A percentile compares a stretch with the other conserved stretches of the same genome.
Conservation (phyloP, 2,888 invertebrate genomes). For the Dasysyrphus tricinctus region DNA sequence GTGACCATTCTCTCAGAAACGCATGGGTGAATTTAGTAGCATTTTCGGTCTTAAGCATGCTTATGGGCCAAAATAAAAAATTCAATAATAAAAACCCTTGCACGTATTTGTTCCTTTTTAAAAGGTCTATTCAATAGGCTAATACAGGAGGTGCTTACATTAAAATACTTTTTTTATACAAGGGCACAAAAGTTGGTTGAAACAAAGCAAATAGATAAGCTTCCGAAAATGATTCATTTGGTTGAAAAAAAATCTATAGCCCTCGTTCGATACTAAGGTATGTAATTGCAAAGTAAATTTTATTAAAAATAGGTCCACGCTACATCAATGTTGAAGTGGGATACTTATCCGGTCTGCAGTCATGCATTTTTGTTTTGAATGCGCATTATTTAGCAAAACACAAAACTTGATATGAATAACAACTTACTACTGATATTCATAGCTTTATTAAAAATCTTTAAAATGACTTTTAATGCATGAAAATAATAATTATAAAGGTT, state of each 20-base stretch:
- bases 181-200: no score
- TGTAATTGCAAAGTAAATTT: not conserved
- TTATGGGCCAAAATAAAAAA: no score
- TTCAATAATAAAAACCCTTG: no score
- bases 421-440: not conserved
- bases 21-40: no score
- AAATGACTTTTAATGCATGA: not conserved
- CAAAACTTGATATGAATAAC: slow-evolving; percentile 8
- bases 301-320: not conserved
- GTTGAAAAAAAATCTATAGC: not conserved
- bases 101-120: no score
- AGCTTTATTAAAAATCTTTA: not conserved
- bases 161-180: no score
- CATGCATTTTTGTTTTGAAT: not conserved
- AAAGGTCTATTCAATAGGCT: no score
- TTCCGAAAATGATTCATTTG: no score
- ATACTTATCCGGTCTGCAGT: not conserved
- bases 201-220: no score
- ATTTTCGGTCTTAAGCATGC: no score
- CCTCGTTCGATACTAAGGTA: not conserved
- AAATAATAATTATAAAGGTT: not conserved
- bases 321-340: not conserved
- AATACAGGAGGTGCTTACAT: no score
- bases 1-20: no score
- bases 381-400: not conserved